These are phyloP conservation scores for Cantharis lateralis DNA, from an alignment of 2,888 invertebrate species.

Conservation along the genomic window DNA sequence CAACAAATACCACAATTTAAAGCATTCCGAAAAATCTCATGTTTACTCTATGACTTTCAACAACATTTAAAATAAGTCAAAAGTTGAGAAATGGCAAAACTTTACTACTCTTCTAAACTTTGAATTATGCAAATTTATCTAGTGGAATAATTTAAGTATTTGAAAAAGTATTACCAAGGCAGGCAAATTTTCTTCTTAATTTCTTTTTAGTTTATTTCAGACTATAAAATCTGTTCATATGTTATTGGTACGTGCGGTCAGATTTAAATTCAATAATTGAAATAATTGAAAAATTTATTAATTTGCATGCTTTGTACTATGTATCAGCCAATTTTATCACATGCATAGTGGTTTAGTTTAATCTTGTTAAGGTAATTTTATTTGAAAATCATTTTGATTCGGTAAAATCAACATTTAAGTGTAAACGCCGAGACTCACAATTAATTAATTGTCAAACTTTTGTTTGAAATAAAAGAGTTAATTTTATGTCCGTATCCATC, in stretches of 20 bases:
- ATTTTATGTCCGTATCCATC: no score
- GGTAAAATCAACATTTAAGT: no score
- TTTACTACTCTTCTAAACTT: constrained; percentile 2
- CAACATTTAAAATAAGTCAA: not conserved
- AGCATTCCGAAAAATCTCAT: not conserved
- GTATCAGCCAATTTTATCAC: no score
- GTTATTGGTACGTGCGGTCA: not conserved
- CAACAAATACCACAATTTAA: not conserved
- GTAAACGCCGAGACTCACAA: no score
- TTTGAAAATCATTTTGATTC: no score
- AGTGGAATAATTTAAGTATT: constrained; percentile 4
- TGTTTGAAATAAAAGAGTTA: no score
- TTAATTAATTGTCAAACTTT: no score
- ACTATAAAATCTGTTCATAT: not conserved
- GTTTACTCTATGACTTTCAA: not conserved
- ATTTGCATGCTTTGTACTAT: no score
- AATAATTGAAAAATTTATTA: not conserved
- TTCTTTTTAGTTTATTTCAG: not conserved
- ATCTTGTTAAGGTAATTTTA: no score
- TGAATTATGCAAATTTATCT: constrained; percentile 3
- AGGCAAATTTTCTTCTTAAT: not conserved
- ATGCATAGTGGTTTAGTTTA: no score
- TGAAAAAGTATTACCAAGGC: not conserved
- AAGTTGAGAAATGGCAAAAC: not conserved
- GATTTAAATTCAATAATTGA: not conserved